A percentile compares a stretch with the other conserved stretches of the same genome.
Evolutionary conservation across 1,140 invertebrate species (phyloP).

Genomic region (Bombus waltoni): DNA sequence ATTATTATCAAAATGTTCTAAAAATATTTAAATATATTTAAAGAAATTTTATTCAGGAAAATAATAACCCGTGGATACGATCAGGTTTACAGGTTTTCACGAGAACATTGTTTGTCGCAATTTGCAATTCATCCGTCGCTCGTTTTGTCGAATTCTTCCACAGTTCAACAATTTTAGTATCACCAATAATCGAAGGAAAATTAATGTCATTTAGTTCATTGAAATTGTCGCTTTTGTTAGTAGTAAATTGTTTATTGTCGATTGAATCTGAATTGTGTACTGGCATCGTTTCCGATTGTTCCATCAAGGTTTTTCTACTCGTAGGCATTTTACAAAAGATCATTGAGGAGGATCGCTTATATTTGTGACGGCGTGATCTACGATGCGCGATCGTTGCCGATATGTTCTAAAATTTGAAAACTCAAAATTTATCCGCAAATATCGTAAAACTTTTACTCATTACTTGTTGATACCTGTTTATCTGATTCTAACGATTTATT

Average conservation of each 20-base stretch:
- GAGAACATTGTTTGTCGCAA: background rate
- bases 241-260: background rate
- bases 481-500: background rate
- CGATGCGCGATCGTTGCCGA: background rate
- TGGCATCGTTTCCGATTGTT: background rate
- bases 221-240: background rate
- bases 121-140: background rate
- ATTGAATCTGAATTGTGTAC: background rate
- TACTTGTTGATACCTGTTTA: background rate
- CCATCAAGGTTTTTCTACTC: too few relatives aligned
- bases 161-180: constrained; percentile 14
- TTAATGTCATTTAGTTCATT: background rate
- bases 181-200: background rate
- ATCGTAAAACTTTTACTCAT: background rate
- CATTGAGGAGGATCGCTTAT: background rate
- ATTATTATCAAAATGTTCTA: background rate
- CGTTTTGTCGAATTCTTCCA: background rate
- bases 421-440: background rate
- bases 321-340: too few relatives aligned
- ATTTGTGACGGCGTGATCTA: background rate
- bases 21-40: background rate
- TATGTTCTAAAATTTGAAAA: constrained; percentile 17
- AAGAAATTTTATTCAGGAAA: background rate
- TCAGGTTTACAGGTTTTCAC: background rate
- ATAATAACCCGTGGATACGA: constrained; percentile 7